These are phyloP conservation scores for Sceliomorpha sp. DNA, from an alignment of 2,888 invertebrate genomes.

Conservation along the genomic window DNA sequence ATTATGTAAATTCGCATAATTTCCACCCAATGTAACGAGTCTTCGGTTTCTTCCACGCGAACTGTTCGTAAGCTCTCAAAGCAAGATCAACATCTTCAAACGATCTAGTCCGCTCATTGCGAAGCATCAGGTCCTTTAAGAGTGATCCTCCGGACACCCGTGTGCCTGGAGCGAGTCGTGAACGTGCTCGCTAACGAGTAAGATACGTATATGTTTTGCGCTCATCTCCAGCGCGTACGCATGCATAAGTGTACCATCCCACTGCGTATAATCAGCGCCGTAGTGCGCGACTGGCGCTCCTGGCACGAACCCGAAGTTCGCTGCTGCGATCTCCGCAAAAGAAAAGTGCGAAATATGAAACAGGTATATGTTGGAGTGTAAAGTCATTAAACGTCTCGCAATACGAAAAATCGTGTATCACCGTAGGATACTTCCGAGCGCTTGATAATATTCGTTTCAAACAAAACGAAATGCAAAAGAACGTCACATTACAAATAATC, in stretches of 20 bases:
- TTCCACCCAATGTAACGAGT: no score
- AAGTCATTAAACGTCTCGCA: constrained; percentile 45
- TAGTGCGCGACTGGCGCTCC: constrained; percentile 51
- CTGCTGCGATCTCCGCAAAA: constrained; percentile 33
- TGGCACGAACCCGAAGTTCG: constrained; percentile 43
- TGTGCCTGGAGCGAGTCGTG: constrained; percentile 38
- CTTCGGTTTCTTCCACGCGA: no score
- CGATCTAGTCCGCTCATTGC: no score
- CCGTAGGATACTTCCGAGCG: constrained; percentile 30
- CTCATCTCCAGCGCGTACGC: constrained; percentile 9
- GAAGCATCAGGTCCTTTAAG: no score
- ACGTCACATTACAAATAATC: constrained; percentile 27
- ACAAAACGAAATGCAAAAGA: constrained; percentile 24
- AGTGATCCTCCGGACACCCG: constrained; percentile 26
- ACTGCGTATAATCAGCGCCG: constrained; percentile 26
- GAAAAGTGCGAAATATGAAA: constrained; percentile 41
- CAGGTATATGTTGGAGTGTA: constrained; percentile 44
- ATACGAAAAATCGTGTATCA: constrained; percentile 32
- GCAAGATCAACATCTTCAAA: no score
- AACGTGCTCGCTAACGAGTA: constrained; percentile 43
- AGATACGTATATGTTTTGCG: constrained; percentile 39
- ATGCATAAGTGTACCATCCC: constrained; percentile 35
- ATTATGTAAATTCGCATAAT: no score
- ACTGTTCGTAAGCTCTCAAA: no score
- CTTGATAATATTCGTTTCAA: constrained; percentile 21